Conservation (phyloP, 23 tunicate genomes). For the Trididemnum nubilum region DNA sequence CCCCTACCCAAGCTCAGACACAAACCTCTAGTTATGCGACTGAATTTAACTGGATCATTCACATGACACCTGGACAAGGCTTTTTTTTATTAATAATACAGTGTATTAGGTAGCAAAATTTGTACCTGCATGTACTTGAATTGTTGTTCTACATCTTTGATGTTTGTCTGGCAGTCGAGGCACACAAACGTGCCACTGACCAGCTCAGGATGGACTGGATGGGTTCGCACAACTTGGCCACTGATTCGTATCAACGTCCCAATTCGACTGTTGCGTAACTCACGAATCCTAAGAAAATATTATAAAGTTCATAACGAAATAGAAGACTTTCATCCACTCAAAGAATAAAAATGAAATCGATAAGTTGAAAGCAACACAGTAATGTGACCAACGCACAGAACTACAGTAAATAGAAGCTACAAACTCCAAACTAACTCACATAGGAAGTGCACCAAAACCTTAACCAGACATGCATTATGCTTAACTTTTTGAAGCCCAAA, state of each 20-base stretch:
- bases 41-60: too few species aligned
- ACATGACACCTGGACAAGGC: too few species aligned
- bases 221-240: slow-evolving; percentile 98
- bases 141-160: slow-evolving; percentile 93
- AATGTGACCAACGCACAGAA: background rate
- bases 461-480: too few species aligned
- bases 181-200: slow-evolving; percentile 89
- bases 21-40: too few species aligned
- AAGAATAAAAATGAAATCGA: background rate
- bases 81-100: too few species aligned
- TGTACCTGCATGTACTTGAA: slow-evolving; percentile 88
- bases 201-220: slow-evolving; percentile 98
- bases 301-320: too few species aligned
- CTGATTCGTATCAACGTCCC: slow-evolving; percentile 90
- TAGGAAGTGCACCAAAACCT: too few species aligned
- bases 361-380: background rate
- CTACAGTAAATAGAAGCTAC: too few species aligned
- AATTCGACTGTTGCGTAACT: slow-evolving; percentile 69
- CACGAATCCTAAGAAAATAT: slow-evolving; percentile 56
- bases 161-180: slow-evolving; percentile 81
- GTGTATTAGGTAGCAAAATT: too few species aligned
- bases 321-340: background rate
- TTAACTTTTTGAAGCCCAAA: too few species aligned
- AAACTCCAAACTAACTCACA: too few species aligned
- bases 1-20: too few species aligned